These are phyloP conservation scores for Lutjanus campechanus DNA, from an alignment of 2,797 vertebrate genomes.

Conservation along the genomic window DNA sequence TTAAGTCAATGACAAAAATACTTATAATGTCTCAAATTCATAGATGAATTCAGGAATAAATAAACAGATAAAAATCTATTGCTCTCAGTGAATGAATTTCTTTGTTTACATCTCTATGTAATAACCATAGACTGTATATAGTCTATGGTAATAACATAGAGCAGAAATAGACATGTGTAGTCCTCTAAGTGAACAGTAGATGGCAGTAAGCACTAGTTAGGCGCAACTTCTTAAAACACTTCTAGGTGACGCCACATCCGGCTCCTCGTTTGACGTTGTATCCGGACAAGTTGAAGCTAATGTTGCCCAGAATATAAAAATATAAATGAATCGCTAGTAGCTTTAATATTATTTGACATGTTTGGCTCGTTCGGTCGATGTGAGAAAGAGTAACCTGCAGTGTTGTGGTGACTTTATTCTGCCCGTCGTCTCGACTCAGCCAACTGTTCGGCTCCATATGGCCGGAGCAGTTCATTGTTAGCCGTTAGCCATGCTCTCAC, in stretches of 20 bases:
- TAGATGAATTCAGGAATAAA: too few relatives aligned
- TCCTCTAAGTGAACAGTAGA: conserved; percentile 22
- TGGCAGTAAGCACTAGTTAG: conserved; percentile 10
- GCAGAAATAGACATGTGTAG: background rate
- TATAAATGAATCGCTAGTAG: conserved; percentile 6
- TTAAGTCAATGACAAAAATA: too few relatives aligned
- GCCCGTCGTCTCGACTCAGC: background rate
- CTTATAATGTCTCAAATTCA: too few relatives aligned
- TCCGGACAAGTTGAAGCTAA: conserved; percentile 64
- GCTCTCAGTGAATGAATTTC: too few relatives aligned
- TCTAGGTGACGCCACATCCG: conserved; percentile 23
- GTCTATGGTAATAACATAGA: background rate
- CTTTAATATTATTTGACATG: background rate
- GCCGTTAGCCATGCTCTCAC: conserved; percentile 74
- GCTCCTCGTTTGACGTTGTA: conserved; percentile 43
- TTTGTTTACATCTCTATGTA: background rate
- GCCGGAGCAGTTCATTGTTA: conserved; percentile 66
- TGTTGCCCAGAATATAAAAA: conserved; percentile 33
- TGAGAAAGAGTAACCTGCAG: background rate
- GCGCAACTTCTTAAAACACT: background rate
- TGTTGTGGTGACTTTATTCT: background rate
- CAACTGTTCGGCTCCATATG: background rate
- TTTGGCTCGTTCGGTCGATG: background rate
- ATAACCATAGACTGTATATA: too few relatives aligned
- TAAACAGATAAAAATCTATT: too few relatives aligned